These are phyloP conservation scores for Enhydra lutris DNA, from an alignment of 2,113 vertebrate genomes.

Conservation along the genomic window DNA sequence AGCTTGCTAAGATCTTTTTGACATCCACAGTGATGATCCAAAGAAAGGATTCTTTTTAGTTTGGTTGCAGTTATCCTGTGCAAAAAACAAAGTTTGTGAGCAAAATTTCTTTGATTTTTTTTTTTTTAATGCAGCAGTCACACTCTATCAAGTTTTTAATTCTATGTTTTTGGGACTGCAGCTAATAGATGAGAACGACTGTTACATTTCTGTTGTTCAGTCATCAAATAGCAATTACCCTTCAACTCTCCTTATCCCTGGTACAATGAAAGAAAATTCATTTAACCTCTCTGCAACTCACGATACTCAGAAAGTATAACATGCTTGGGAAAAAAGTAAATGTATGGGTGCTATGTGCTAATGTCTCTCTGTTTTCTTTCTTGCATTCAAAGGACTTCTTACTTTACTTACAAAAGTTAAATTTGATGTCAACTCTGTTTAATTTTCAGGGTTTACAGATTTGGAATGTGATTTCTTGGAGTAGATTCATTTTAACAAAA, in stretches of 20 bases:
- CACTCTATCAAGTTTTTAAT: neutral
- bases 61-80: neutral
- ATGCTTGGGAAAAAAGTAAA: neutral
- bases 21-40: neutral
- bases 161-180: slow-evolving; percentile 3
- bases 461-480: slow-evolving; percentile 43
- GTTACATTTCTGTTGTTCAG: slow-evolving; percentile 49
- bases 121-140: neutral
- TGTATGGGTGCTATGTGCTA: neutral
- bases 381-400: slow-evolving; percentile 24
- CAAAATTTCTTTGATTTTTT: slow-evolving; percentile 31
- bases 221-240: slow-evolving; percentile 44
- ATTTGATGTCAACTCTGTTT: neutral
- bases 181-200: slow-evolving; percentile 9
- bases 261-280: neutral
- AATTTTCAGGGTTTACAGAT: slow-evolving; percentile 2
- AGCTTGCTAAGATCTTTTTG: neutral
- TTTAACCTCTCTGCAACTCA: slow-evolving; percentile 22
- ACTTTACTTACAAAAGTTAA: neutral
- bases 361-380: neutral
- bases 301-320: neutral
- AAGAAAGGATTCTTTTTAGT: neutral
- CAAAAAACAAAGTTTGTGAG: slow-evolving; percentile 1
- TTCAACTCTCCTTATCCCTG: slow-evolving; percentile 34
- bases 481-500: slow-evolving; percentile 57